phyloP scores from a whole-genome alignment of 2,888 invertebrate species.

The Tineola bisselliella region DNA sequence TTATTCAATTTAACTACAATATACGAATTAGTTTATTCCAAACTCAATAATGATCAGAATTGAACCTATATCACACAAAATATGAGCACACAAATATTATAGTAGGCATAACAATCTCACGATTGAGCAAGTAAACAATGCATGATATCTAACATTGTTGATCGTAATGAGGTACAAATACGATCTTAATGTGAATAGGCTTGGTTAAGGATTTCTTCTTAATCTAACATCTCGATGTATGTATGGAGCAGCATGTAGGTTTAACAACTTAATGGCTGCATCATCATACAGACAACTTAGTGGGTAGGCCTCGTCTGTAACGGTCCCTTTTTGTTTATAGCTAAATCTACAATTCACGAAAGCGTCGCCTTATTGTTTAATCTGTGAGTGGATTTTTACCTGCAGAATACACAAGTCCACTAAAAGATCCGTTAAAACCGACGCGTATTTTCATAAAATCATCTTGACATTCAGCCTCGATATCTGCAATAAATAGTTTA shows the following conservation, averaged over 20 bases:
- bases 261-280: neutral
- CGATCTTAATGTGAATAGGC: conserved; percentile 1
- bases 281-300: neutral
- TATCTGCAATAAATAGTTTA: conserved; percentile 71
- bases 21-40: too few species aligned
- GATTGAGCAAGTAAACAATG: neutral
- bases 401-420: conserved; percentile 89
- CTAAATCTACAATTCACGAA: neutral
- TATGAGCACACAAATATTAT: too few species aligned
- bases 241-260: neutral
- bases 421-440: conserved; percentile 91
- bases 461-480: conserved; percentile 94
- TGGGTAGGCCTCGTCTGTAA: neutral
- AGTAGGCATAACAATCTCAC: neutral
- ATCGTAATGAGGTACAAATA: conserved; percentile 10
- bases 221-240: neutral
- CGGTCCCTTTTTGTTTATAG: neutral
- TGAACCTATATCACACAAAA: too few species aligned
- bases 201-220: neutral
- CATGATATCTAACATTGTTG: neutral
- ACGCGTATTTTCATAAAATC: conserved; percentile 95
- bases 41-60: too few species aligned
- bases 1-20: too few species aligned
- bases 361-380: too few species aligned
- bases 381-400: conserved; percentile 52